Base-by-base conservation (phyloP, 2,113 vertebrate genomes). In the Barbus barbus region DNA sequence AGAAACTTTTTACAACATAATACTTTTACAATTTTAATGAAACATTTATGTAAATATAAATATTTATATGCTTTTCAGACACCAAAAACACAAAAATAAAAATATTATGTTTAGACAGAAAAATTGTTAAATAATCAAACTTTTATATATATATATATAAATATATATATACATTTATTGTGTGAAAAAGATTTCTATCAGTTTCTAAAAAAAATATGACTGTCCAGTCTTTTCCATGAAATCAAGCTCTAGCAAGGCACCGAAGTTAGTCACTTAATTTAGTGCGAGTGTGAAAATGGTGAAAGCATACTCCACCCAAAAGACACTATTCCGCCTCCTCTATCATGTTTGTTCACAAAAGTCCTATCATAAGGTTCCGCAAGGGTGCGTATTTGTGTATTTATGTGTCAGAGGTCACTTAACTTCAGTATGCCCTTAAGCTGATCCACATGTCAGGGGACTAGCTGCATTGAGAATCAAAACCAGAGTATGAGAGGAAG, bases 401-500 rank as follows among this genome's bases (percentile, higher is more conserved):
- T 82, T 81, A 51, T 81, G 85, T 80, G 82, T 81, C 69, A 58
- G 77, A 63, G 79, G 85, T 69, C 78, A 71, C 72, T 51, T 63
- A 56, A 51, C 44, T 60, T 75, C 61, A 51, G 65, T 51, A 58
- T 74, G 75, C 56, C 78, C 75, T 78, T 77, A 73, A 83, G 69
- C 81, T 79, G 81, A 69, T 69, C 72, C 56, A 72, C 61, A 88
- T 77, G 78, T 83, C 78, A 82, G 44, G 48, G 78, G 74, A 72
- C 80, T 81, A 8, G 61, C 60, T 83, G 58, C 69, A 84, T 80
- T 81, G 79, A 86, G 89, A 92, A 92, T 91, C 87, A 92, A 88
- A 92, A 91, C 88, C 91, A 91, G 90, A 87, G 90, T 88, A 82
- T 83, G 78, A 84, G 74, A 93, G 90, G 90, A 93, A 91, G 91